These are phyloP conservation scores for Anastatus disparis DNA, from an alignment of 1,140 invertebrate species.

Conservation along the genomic window DNA sequence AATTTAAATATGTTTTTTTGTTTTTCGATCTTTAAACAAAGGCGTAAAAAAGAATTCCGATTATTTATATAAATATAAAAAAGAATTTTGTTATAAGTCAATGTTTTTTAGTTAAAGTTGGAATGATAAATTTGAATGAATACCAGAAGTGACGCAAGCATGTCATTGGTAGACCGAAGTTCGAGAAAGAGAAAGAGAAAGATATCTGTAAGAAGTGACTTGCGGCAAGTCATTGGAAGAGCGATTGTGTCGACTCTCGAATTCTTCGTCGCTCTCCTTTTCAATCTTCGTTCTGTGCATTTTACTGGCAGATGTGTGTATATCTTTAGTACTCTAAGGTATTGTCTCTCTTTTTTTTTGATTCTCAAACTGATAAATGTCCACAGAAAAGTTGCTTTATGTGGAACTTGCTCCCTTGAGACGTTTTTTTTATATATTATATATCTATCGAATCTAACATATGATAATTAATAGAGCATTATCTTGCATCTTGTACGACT, in stretches of 20 bases:
- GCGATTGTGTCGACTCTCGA: constrained; percentile 24
- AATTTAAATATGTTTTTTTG: too few relatives aligned
- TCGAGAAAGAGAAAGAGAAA: too few relatives aligned
- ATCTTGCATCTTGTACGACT: constrained; percentile 10
- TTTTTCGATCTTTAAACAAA: too few relatives aligned
- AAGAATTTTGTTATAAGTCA: not conserved
- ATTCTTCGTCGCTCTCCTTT: constrained; percentile 27
- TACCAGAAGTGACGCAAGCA: constrained; percentile 33
- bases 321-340: not conserved
- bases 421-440: too few relatives aligned
- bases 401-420: constrained; percentile 1
- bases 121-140: constrained; percentile 33
- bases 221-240: constrained; percentile 26
- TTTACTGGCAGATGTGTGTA: not conserved
- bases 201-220: not conserved
- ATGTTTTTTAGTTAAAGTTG: constrained; percentile 1
- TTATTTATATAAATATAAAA: not conserved
- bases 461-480: constrained; percentile 25
- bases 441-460: constrained; percentile 19
- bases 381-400: not conserved
- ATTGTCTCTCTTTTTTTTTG: not conserved
- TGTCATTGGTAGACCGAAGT: not conserved
- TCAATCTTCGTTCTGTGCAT: constrained; percentile 19
- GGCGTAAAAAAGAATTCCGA: not conserved
- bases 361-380: constrained; percentile 18